Evolutionary conservation across 2,888 invertebrate species (phyloP).

Genomic region (Rutpela maculata): DNA sequence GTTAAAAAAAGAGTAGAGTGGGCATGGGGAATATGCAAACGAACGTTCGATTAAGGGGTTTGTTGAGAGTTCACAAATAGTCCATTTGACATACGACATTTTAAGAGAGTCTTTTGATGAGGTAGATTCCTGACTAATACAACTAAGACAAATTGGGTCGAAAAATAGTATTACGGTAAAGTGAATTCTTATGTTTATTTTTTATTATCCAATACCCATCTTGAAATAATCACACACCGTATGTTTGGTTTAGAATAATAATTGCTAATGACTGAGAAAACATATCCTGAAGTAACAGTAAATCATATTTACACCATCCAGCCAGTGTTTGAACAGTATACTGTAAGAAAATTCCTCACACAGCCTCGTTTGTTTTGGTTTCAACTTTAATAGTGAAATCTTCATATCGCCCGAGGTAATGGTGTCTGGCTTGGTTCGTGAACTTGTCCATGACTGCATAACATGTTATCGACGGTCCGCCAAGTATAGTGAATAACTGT

Average conservation of each 20-base stretch:
- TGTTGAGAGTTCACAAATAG: too few species aligned
- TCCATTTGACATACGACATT: too few species aligned
- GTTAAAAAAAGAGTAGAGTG: too few species aligned
- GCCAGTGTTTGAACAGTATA: conserved; percentile 14
- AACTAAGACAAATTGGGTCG: too few species aligned
- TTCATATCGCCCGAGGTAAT: conserved; percentile 22
- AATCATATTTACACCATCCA: conserved; percentile 14
- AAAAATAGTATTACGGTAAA: too few species aligned
- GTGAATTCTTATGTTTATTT: neutral
- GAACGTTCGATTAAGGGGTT: too few species aligned
- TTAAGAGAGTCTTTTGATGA: too few species aligned
- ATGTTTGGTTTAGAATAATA: neutral
- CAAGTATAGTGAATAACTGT: conserved; percentile 67
- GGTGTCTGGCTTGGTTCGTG: conserved; percentile 41
- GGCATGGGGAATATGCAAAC: too few species aligned
- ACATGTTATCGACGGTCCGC: conserved; percentile 54
- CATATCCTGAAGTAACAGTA: conserved; percentile 20
- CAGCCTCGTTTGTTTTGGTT: conserved; percentile 20
- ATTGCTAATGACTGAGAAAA: neutral
- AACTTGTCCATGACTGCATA: conserved; percentile 46
- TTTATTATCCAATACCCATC: neutral
- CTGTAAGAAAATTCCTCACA: conserved; percentile 24
- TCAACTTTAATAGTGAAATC: conserved; percentile 34
- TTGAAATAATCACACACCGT: neutral
- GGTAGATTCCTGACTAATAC: too few species aligned